Evolutionary conservation across 2,888 invertebrate genomes (phyloP).

Genomic region (Girardia tigrina): DNA sequence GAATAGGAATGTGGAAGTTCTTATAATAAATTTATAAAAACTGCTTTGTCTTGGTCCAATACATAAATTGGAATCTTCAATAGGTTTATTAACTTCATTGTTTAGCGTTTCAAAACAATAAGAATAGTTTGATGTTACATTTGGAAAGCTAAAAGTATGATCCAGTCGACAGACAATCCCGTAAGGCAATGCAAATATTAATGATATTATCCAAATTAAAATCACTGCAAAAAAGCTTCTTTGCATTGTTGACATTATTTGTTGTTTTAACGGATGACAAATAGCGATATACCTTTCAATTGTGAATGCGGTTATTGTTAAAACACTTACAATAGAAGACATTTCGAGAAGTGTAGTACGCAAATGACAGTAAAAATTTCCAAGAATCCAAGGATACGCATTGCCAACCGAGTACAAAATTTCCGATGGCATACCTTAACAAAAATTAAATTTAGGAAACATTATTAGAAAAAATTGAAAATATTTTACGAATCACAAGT

Average conservation of each 20-base stretch:
- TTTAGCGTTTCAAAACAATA: not conserved
- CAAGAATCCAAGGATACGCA: conserved; percentile 34
- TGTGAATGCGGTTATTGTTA: conserved; percentile 69
- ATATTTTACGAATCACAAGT: too few species aligned
- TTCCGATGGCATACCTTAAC: not conserved
- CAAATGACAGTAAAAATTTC: conserved; percentile 30
- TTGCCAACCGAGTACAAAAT: not conserved
- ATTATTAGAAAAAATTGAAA: too few species aligned
- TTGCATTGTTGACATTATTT: conserved; percentile 59
- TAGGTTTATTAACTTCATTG: not conserved
- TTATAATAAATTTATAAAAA: conserved; percentile 54
- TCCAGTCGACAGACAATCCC: not conserved
- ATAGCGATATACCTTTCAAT: conserved; percentile 73
- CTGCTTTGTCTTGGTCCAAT: conserved; percentile 16
- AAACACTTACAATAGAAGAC: conserved; percentile 45
- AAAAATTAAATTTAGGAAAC: too few species aligned
- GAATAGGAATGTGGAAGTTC: conserved; percentile 65
- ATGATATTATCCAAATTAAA: not conserved
- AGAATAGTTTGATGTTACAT: not conserved
- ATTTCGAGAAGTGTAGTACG: conserved; percentile 31
- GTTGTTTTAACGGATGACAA: conserved; percentile 68
- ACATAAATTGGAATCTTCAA: conserved; percentile 29
- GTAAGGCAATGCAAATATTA: conserved; percentile 25
- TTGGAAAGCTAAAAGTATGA: conserved; percentile 9
- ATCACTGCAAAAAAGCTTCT: not conserved